A percentile compares a stretch with the other conserved stretches of the same genome.
These are phyloP conservation scores for Phenacoccus solenopsis DNA, from an alignment of 1,140 invertebrate species.

Conservation along the genomic window DNA sequence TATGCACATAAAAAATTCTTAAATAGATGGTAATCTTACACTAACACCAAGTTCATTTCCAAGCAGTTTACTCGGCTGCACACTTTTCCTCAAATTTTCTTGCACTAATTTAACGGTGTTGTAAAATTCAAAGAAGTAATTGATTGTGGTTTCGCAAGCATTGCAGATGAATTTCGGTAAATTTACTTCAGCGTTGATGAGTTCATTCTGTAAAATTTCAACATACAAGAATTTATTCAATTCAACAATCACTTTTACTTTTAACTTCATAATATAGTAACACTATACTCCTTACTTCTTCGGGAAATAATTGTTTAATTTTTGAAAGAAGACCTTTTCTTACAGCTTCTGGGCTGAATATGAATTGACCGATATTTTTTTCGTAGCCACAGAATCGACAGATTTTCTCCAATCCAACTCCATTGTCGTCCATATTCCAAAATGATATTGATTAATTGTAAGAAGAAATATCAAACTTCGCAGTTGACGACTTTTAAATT, in stretches of 20 bases:
- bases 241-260: no score
- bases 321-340: not conserved
- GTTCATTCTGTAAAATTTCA: not conserved
- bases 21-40: not conserved
- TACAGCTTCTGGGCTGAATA: not conserved
- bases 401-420: not conserved
- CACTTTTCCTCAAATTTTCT: not conserved
- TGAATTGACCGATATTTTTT: not conserved
- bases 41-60: not conserved
- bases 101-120: not conserved
- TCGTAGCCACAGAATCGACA: not conserved
- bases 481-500: no score
- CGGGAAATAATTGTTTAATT: not conserved
- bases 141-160: not conserved
- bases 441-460: no score
- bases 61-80: not conserved
- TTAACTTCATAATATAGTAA: not conserved
- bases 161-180: not conserved
- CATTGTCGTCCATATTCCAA: not conserved
- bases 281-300: not conserved
- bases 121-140: not conserved
- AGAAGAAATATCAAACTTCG: no score
- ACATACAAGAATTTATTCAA: not conserved
- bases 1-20: not conserved
- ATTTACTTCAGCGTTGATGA: not conserved